These are phyloP conservation scores for Geodia barretti DNA, from an alignment of 37 sponge, comb jelly and placozoan genomes.

Conservation along the genomic window DNA sequence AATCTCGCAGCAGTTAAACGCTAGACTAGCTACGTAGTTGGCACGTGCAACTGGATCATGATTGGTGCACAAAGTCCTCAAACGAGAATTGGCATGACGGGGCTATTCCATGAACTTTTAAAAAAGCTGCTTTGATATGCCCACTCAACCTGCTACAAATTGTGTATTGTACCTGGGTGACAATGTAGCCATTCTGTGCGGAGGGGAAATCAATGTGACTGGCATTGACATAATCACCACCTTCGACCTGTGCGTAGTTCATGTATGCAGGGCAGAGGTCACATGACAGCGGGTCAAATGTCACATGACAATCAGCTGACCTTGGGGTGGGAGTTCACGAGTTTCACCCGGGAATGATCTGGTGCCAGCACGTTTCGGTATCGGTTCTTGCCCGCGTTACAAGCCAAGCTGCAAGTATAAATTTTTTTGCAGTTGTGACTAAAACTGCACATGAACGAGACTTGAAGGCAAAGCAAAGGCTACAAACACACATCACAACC, in stretches of 20 bases:
- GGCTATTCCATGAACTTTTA: too few species aligned
- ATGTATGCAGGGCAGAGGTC: background rate
- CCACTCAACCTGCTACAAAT: background rate
- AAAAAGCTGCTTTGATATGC: too few species aligned
- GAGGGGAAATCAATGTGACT: slow-evolving; percentile 35
- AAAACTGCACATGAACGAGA: too few species aligned
- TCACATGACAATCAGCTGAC: background rate
- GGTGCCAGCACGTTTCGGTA: slow-evolving; percentile 59
- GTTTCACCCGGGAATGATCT: slow-evolving; percentile 57
- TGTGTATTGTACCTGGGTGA: slow-evolving; percentile 50
- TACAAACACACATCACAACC: too few species aligned
- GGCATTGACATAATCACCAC: slow-evolving; percentile 83
- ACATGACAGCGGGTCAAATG: background rate
- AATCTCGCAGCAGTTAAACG: too few species aligned
- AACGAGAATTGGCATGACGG: too few species aligned
- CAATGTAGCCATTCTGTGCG: slow-evolving; percentile 35
- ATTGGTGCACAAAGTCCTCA: too few species aligned
- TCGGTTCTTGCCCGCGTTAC: slow-evolving; percentile 63
- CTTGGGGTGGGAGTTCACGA: slow-evolving; percentile 38
- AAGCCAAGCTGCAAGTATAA: slow-evolving; percentile 37
- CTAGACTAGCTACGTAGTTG: too few species aligned
- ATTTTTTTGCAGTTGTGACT: too few species aligned
- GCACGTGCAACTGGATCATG: too few species aligned
- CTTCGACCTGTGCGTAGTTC: slow-evolving; percentile 21
- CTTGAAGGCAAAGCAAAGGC: too few species aligned